Evolutionary conservation across 2,888 invertebrate genomes (phyloP).

Genomic region (Agrenia bidenticulata): DNA sequence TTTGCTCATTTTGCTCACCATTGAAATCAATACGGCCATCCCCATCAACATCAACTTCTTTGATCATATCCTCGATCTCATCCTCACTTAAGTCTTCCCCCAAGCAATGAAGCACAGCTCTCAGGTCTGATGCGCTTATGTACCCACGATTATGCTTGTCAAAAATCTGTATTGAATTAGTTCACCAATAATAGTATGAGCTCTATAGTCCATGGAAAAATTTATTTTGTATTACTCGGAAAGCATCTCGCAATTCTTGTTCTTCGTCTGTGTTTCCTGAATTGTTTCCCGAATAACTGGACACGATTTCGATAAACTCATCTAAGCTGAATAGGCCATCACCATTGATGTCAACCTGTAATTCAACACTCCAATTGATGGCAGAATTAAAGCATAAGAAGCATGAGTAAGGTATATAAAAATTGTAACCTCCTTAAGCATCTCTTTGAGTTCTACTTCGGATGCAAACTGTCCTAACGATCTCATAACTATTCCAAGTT

Average conservation of each 20-base stretch:
- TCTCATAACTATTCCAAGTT: conserved; percentile 55
- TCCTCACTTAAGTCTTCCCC: conserved; percentile 87
- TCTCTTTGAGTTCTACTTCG: conserved; percentile 54
- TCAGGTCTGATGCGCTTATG: conserved; percentile 82
- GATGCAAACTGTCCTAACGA: conserved; percentile 55
- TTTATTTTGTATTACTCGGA: conserved; percentile 65
- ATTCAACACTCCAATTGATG: neutral
- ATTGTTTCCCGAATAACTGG: conserved; percentile 53
- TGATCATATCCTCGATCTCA: conserved; percentile 95
- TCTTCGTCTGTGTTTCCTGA: conserved; percentile 55
- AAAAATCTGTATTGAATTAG: conserved; percentile 61
- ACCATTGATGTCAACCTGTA: conserved; percentile 52
- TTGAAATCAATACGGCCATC: conserved; percentile 92
- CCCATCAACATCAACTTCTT: conserved; percentile 91
- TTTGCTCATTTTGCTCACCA: conserved; percentile 66
- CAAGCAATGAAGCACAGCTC: conserved; percentile 82
- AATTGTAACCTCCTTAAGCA: conserved; percentile 52
- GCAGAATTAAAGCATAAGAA: neutral
- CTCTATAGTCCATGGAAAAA: too few relatives aligned
- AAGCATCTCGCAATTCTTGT: conserved; percentile 68
- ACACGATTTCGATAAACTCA: conserved; percentile 55
- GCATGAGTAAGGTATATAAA: neutral
- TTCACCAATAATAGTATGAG: neutral
- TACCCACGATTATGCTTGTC: conserved; percentile 91
- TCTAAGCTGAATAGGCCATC: conserved; percentile 55